A percentile compares a stretch with the other conserved stretches of the same genome.
phyloP scores from a whole-genome alignment of 2,113 vertebrate species.

The Propithecus coquereli region DNA sequence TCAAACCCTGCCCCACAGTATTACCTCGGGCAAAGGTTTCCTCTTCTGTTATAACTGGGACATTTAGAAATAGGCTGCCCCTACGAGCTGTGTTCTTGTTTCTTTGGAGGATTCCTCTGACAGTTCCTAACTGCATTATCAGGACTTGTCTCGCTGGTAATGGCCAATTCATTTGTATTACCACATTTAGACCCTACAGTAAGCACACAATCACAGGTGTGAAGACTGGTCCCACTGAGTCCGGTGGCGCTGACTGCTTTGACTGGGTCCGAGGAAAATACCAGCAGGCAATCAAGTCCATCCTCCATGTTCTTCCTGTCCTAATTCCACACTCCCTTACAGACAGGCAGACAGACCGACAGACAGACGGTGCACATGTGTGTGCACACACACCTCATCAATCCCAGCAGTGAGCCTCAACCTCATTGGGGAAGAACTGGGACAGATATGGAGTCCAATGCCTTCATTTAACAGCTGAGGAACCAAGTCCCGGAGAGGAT shows the following conservation, averaged over 20 bases:
- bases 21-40: background rate
- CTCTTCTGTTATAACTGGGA: background rate
- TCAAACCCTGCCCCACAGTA: background rate
- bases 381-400: background rate
- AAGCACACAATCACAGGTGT: slow-evolving; percentile 28
- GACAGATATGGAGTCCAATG: background rate
- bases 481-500: background rate
- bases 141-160: slow-evolving; percentile 31
- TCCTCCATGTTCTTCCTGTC: background rate
- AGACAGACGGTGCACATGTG: background rate
- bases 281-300: background rate
- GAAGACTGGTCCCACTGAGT: background rate
- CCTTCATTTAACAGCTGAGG: background rate
- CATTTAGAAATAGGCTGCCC: background rate
- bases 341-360: background rate
- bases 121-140: slow-evolving; percentile 45
- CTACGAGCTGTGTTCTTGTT: slow-evolving; percentile 9
- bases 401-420: background rate
- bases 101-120: slow-evolving; percentile 55
- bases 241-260: background rate
- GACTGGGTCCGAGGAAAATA: background rate
- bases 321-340: background rate
- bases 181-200: slow-evolving; percentile 29
- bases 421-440: background rate
- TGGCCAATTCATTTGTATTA: slow-evolving; percentile 61